phyloP scores from a whole-genome alignment of 1,140 invertebrate species.

The Cecropterus lyciades region DNA sequence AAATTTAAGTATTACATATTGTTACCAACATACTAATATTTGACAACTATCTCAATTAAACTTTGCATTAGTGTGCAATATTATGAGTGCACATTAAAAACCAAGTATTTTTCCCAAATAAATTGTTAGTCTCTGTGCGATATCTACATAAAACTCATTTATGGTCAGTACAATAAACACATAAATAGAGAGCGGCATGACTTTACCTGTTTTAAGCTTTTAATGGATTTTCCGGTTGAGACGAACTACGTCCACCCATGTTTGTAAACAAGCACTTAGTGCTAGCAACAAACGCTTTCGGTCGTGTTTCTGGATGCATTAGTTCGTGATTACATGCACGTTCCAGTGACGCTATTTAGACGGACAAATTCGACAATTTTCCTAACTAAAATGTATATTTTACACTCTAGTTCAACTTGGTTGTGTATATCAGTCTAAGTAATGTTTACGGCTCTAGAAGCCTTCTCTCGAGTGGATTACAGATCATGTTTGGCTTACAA shows the following conservation, averaged over 20 bases:
- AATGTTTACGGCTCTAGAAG: too few relatives aligned
- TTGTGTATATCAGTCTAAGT: constrained; percentile 2
- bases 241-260: constrained; percentile 24
- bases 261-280: constrained; percentile 40
- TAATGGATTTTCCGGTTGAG: constrained; percentile 15
- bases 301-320: constrained; percentile 36
- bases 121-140: too few relatives aligned
- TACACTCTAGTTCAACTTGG: constrained; percentile 7
- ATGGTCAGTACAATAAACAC: neutral
- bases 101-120: too few relatives aligned
- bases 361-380: constrained; percentile 26
- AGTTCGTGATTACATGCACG: constrained; percentile 23
- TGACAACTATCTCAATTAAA: too few relatives aligned
- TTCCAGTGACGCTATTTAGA: constrained; percentile 9
- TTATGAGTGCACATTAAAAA: too few relatives aligned
- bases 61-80: too few relatives aligned
- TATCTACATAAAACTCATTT: neutral
- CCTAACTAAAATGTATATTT: neutral
- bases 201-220: constrained; percentile 13
- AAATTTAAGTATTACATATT: too few relatives aligned
- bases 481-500: too few relatives aligned
- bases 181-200: neutral
- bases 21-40: too few relatives aligned
- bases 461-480: too few relatives aligned
- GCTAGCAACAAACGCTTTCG: constrained; percentile 36